phyloP scores from a whole-genome alignment of 2,113 vertebrate genomes.

The Acrocephalus kingi region DNA sequence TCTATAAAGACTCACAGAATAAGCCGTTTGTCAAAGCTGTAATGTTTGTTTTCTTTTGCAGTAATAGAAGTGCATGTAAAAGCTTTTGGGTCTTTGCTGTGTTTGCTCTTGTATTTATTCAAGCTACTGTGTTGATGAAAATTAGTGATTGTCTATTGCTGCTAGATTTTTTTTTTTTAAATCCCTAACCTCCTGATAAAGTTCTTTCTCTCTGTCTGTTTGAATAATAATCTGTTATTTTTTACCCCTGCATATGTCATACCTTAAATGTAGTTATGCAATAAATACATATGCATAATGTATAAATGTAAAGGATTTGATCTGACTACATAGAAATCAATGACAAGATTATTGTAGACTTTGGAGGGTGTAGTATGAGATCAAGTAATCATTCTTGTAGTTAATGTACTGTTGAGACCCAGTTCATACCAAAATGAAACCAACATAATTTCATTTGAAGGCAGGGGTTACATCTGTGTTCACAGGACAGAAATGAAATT shows the following conservation, averaged over 20 bases:
- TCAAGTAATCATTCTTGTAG: not conserved
- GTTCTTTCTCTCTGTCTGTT: not conserved
- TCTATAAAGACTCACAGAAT: constrained; percentile 20
- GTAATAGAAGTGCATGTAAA: constrained; percentile 32
- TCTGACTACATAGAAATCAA: not conserved
- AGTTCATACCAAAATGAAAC: not conserved
- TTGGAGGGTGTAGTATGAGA: not conserved
- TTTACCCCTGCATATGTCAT: not conserved
- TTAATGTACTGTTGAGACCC: not conserved
- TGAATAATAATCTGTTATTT: not conserved
- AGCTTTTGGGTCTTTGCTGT: constrained; percentile 38
- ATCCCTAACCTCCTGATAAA: not conserved
- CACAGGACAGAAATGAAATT: constrained; percentile 3
- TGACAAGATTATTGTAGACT: not conserved
- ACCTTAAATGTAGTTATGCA: not conserved
- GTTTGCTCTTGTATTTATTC: constrained; percentile 29
- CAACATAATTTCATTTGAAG: not conserved
- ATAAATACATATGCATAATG: not conserved
- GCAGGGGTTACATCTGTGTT: not conserved
- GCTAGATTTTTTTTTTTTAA: not conserved
- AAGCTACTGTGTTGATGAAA: constrained; percentile 25
- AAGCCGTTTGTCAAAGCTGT: constrained; percentile 49
- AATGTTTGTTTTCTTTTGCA: constrained; percentile 45
- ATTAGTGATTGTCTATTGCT: constrained; percentile 39
- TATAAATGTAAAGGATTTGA: not conserved